Evolutionary conservation across 2,888 invertebrate genomes (phyloP).

Genomic region (Troides helena): DNA sequence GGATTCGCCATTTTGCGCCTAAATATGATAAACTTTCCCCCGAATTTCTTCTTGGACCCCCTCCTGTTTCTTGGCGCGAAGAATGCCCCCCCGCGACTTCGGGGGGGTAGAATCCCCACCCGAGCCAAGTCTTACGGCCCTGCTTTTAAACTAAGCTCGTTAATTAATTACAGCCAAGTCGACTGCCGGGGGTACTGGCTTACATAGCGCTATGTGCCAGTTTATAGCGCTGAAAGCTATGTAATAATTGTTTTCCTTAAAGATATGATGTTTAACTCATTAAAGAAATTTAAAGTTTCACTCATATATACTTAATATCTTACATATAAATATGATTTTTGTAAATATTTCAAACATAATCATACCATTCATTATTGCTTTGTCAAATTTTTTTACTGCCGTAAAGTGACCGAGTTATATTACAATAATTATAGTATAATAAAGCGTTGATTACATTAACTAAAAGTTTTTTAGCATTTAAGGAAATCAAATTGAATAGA

Average conservation of each 20-base stretch:
- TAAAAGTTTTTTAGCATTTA: neutral
- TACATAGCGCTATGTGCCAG: conserved; percentile 75
- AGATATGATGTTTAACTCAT: neutral
- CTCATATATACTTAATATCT: neutral
- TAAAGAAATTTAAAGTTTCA: neutral
- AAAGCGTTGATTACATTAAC: no score
- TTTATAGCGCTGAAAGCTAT: conserved; percentile 57
- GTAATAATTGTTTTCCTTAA: conserved; percentile 23
- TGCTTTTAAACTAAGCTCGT: conserved; percentile 82
- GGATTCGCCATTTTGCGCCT: conserved; percentile 81
- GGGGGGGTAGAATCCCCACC: conserved; percentile 50
- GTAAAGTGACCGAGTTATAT: no score
- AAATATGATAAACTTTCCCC: conserved; percentile 81
- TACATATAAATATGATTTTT: neutral
- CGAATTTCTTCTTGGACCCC: conserved; percentile 74
- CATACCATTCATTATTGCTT: no score
- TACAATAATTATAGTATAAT: no score
- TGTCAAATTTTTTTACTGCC: no score
- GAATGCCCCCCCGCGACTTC: conserved; percentile 46
- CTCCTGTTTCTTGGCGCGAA: conserved; percentile 56
- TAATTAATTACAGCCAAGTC: conserved; percentile 81
- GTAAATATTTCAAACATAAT: no score
- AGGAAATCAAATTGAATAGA: neutral
- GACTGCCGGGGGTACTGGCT: conserved; percentile 69
- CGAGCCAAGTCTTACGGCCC: conserved; percentile 77